phyloP scores from a whole-genome alignment of 2,113 vertebrate species.

The Lepisosteus osseus region DNA sequence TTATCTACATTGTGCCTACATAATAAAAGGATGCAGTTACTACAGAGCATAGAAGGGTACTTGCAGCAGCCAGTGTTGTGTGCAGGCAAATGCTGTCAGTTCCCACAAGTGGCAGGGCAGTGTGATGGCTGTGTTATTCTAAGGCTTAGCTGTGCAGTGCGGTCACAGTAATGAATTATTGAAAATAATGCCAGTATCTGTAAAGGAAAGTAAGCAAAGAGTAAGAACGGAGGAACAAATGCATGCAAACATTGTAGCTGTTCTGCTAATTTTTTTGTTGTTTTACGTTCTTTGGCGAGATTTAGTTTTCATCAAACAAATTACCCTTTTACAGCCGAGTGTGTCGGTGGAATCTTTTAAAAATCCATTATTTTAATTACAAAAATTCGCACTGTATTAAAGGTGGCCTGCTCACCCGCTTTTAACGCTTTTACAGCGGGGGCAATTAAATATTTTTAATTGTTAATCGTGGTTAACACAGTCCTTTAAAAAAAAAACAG shows the following conservation, averaged over 20 bases:
- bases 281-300: constrained; percentile 32
- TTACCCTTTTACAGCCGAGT: constrained; percentile 53
- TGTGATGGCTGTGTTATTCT: background rate
- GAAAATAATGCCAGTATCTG: constrained; percentile 3
- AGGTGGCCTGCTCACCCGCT: constrained; percentile 42
- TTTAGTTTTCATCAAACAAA: constrained; percentile 41
- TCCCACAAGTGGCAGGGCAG: background rate
- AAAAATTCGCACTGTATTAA: constrained; percentile 41
- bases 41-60: background rate
- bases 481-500: constrained; percentile 58
- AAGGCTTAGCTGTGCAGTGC: background rate
- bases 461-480: constrained; percentile 61
- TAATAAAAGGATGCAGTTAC: background rate
- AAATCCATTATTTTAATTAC: constrained; percentile 65
- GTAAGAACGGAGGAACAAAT: constrained; percentile 8
- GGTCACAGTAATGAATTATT: constrained; percentile 34
- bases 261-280: constrained; percentile 29
- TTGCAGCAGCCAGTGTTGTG: background rate
- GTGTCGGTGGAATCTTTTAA: constrained; percentile 59
- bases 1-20: background rate
- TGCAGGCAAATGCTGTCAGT: background rate
- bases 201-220: constrained; percentile 32
- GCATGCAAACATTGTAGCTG: constrained; percentile 30
- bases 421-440: constrained; percentile 56
- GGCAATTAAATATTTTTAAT: constrained; percentile 58